Conservation (phyloP, 2,113 vertebrate genomes). For the Caloenas nicobarica region DNA sequence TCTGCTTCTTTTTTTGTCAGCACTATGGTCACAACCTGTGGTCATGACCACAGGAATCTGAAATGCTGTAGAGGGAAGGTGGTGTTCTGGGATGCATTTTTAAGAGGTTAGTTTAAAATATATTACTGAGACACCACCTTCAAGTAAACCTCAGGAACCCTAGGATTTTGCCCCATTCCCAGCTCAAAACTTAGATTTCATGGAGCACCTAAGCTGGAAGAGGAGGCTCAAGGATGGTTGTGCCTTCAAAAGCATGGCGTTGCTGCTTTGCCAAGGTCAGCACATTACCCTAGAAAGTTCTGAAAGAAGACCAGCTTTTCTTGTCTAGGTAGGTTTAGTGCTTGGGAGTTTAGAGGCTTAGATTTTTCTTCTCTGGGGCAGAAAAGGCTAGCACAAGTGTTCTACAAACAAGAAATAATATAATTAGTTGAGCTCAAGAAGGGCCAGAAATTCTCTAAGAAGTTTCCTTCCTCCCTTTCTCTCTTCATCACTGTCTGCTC, state of each 20-base stretch:
- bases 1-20: background rate
- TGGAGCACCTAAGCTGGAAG: background rate
- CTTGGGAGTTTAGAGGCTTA: background rate
- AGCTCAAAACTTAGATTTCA: background rate
- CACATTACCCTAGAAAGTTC: background rate
- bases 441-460: background rate
- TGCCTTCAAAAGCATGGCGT: background rate
- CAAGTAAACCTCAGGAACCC: background rate
- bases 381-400: background rate
- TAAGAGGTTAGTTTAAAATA: background rate
- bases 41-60: background rate
- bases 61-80: background rate
- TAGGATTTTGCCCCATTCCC: background rate
- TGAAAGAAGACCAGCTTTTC: background rate
- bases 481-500: background rate
- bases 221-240: background rate
- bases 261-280: background rate
- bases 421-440: background rate
- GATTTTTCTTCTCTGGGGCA: background rate
- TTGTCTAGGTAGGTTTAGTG: background rate
- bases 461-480: background rate
- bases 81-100: background rate
- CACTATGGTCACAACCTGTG: rapidly evolving
- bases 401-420: background rate
- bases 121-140: background rate